phyloP scores from a whole-genome alignment of 2,797 vertebrate genomes.

The Yasuhikotakia modesta region DNA sequence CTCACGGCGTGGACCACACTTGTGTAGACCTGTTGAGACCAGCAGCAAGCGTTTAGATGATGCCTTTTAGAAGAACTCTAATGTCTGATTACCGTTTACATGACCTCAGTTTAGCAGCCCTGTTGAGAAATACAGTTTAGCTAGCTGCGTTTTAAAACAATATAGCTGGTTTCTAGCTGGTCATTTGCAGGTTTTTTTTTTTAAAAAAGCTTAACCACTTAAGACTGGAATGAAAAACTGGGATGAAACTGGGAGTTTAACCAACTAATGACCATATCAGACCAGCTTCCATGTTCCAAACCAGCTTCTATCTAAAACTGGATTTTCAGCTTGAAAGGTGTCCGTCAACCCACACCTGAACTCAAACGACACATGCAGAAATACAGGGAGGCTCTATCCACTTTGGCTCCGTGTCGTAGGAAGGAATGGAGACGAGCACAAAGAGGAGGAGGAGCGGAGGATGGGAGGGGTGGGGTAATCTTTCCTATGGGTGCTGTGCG shows the following conservation, averaged over 20 bases:
- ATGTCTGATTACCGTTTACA: not conserved
- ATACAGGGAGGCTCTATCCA: constrained; percentile 6
- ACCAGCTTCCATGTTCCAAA: not conserved
- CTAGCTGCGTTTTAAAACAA: too few relatives aligned
- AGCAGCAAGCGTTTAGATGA: not conserved
- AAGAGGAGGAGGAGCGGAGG: constrained; percentile 22
- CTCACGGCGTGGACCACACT: not conserved
- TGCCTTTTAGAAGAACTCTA: not conserved
- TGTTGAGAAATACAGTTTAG: too few relatives aligned
- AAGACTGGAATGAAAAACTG: too few relatives aligned
- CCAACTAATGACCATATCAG: not conserved
- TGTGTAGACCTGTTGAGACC: not conserved
- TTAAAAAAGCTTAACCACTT: not conserved
- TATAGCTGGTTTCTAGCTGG: too few relatives aligned
- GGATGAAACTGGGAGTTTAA: not conserved
- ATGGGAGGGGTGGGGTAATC: constrained; percentile 20
- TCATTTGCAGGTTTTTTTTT: too few relatives aligned
- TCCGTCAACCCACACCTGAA: constrained; percentile 16
- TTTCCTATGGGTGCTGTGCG: constrained; percentile 46
- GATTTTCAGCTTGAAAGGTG: not conserved
- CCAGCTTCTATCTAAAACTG: not conserved
- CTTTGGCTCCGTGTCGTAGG: constrained; percentile 22
- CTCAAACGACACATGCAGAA: constrained; percentile 28
- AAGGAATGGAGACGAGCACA: constrained; percentile 27
- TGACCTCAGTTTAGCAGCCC: constrained; percentile 1